Evolutionary conservation across 2,888 invertebrate genomes (phyloP), one percentile per base, ranked within the genome.

Genomic region (Ligdia adustata): DNA sequence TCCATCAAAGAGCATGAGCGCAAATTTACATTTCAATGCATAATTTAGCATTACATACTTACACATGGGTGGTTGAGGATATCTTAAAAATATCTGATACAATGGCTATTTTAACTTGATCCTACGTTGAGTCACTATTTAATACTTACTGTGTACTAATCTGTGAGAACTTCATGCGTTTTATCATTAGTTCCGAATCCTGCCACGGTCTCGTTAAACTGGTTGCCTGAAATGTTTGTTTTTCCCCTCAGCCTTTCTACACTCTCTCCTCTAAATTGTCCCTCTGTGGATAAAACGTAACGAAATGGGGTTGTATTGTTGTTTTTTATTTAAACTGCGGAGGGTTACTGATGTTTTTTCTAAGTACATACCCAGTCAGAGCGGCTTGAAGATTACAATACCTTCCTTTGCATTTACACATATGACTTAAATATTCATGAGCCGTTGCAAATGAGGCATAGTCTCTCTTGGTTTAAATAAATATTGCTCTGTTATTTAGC

Each of bases 1-100:
- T 48, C 33, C 28, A 38, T 38, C 54, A 27, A 51, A 48, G 44
- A 51, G 41, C 51, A 35, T 38, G 29, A 41, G 48, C 24, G 28
- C 33, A 22, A 78, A 87, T 88, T 87, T 86, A 78, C 86, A 88
- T 87, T 85, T 85, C 81, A 86, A 87, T 87, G 86, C 85, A 86
- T 87, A 87, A 69, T 82, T 83, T 86, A 83, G 77, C 72, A 79
- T 78, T 69, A 75, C 77, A 72, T 79, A 75, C 62, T 52, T 52
- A 64, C 66, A 64, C 62, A 66, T 71, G 68, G 65, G 69, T 33
- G 28, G 42, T 42, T 32, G 41, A 34, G 49, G 46, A 41, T 46
- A 52, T 53, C 41, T 43, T 27, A 37, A 53, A 53, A 53, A 49
- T 41, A 49, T 60, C 31, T 31, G 44, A 43, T 32, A 48, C 14